Evolutionary conservation across 2,113 vertebrate genomes (phyloP), one percentile per base, ranked within the genome.

Genomic region (Pongo abelii): DNA sequence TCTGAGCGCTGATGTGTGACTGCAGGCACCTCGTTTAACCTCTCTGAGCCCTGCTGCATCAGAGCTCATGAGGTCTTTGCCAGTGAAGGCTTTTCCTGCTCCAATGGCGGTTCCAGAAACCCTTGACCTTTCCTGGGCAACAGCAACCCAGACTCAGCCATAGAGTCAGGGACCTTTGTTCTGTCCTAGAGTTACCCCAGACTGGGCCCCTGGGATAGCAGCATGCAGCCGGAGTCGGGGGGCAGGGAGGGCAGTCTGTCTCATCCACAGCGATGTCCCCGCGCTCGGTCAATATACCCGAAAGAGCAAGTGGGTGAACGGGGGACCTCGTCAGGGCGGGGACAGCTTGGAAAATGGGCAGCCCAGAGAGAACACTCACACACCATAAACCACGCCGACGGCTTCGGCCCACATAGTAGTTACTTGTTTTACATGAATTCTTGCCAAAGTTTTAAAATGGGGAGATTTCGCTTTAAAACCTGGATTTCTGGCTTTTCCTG

Each of bases 401-500:
- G 48, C 86, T 64, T 59, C 50, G 0, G 88, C 69, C 75, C 89
- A 35, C n/a, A 16, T 35, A 3, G 85, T 40, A 5, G 57, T 78
- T 61, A 20, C n/a, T 84, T 96, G 94, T 91, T 88, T 77, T 61
- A 75, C 13, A 23, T 70, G 72, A 85, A 50, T 93, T 22, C 10
- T 88, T 78, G 83, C 94, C 89, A n/a, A 38, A 9, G 18, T 85
- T 94, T 85, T 20, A 70, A 92, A 67, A 84, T 52, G 48, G 52
- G 64, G 72, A 91, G 89, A 80, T 93, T 93, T 88, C 55, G 8
- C 83, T 93, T 93, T 94, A 91, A 96, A 88, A 61, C 46, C 83
- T 70, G 46, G 61, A 59, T 67, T 86, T 94, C 89, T 90, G 80
- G 57, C 93, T 84, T 96, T 91, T 80, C 92, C 94, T 57, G 78